Conservation (phyloP, 2,888 invertebrate species). For the Drosophila tripunctata region DNA sequence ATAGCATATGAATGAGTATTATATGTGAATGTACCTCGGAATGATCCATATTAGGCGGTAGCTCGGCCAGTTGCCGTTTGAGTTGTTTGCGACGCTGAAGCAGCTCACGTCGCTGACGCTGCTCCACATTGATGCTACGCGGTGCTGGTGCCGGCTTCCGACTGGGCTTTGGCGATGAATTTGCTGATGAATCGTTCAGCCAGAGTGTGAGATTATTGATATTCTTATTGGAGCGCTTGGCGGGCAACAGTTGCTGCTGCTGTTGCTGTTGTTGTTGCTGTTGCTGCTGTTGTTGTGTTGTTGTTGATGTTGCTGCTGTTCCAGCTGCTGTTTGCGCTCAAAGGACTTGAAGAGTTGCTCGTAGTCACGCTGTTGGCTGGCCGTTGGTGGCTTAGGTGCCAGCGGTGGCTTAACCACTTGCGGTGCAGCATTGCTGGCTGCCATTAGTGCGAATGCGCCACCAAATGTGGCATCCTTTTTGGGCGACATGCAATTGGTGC, state of each 20-base stretch:
- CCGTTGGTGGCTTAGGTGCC: slow-evolving; percentile 55
- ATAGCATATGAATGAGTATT: neutral
- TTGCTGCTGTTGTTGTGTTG: slow-evolving; percentile 82
- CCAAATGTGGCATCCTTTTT: slow-evolving; percentile 84
- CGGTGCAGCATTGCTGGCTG: too few relatives aligned
- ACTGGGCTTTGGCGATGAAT: slow-evolving; percentile 70
- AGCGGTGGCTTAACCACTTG: slow-evolving; percentile 52
- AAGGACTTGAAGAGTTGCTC: slow-evolving; percentile 85
- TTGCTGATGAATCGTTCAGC: slow-evolving; percentile 56
- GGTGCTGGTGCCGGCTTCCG: slow-evolving; percentile 82
- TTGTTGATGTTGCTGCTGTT: slow-evolving; percentile 71
- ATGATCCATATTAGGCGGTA: slow-evolving; percentile 36
- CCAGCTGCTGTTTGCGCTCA: slow-evolving; percentile 85
- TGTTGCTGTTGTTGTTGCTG: slow-evolving; percentile 81
- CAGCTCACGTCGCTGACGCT: slow-evolving; percentile 78
- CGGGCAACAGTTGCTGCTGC: slow-evolving; percentile 58
- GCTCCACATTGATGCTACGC: slow-evolving; percentile 68
- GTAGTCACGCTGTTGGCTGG: slow-evolving; percentile 80
- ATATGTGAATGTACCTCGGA: slow-evolving; percentile 34
- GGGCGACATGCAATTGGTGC: slow-evolving; percentile 85
- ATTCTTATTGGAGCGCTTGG: slow-evolving; percentile 80
- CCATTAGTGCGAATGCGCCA: slow-evolving; percentile 59
- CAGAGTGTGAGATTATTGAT: slow-evolving; percentile 83
- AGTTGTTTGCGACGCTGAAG: slow-evolving; percentile 88
- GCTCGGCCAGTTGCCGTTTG: slow-evolving; percentile 90